Base-by-base conservation (phyloP, 2,888 invertebrate species). In the Diarsia dahlii region DNA sequence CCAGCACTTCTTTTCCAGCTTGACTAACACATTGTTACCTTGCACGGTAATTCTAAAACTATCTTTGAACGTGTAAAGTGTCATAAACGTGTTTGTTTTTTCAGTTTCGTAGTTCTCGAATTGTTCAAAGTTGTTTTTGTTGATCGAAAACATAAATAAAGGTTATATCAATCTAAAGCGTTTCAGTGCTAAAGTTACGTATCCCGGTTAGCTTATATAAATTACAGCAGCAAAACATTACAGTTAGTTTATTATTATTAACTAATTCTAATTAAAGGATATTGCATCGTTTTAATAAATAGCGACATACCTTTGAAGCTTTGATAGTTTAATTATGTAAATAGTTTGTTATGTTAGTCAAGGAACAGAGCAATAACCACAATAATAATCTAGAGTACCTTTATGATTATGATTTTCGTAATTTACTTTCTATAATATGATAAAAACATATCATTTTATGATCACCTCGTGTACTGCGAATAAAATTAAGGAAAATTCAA, bases 61-160 rank as follows among this genome's bases (percentile, higher is more conserved):
- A 34, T 64, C 13, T 52, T 23, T 52, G 39, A n/a, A 20, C 6
- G 20, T 23, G 34, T 46, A 34, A 74, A 48, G n/a, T 10, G 34
- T 56, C 12, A 76, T 23, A 76, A 82, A 82, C 23, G 46, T 52
- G 23, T 58, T 56, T n/a, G n/a, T n/a, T 34, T 80, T 54, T 4
- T 20, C 13, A 56, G n/a, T 63, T 15, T 50, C 28, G n/a, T 15
- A 23, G n/a, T 45, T 13, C n/a, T 34, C 18, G n/a, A 74, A 45
- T 45, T 45, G 50, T 50, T 82, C 45, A 58, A 76, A 56, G 56
- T n/a, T n/a, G n/a, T n/a, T n/a, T n/a, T n/a, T n/a, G n/a, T 1
- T 28, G 2, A 28, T 28, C 28, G 8, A 58, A 39, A 48, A 46
- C 13, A 15, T 71, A 64, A 52, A n/a, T 23, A 52, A 28, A 48